Conservation (phyloP, 1,140 invertebrate genomes). For the Pissodes strobi region DNA sequence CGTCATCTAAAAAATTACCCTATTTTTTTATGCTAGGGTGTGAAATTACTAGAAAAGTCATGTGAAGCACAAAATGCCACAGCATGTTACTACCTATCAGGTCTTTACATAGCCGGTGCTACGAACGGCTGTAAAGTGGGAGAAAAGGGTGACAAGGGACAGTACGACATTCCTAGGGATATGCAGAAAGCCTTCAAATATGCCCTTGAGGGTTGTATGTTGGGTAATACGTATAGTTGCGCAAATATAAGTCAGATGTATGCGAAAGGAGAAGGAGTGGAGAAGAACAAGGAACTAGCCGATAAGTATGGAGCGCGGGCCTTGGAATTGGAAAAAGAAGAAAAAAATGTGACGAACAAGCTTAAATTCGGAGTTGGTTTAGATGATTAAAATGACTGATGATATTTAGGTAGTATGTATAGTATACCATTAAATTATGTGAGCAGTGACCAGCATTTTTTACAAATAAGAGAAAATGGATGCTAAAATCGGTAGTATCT, state of each 20-base stretch:
- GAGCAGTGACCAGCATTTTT: no score
- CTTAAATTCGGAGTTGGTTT: conserved; percentile 71
- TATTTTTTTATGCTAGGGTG: conserved; percentile 56
- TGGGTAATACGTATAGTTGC: conserved; percentile 82
- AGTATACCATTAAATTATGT: neutral
- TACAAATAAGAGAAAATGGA: no score
- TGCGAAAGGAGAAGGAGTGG: conserved; percentile 68
- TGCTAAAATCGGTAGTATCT: no score
- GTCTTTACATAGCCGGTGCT: conserved; percentile 75
- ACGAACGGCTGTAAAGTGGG: conserved; percentile 57
- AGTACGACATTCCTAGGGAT: conserved; percentile 70
- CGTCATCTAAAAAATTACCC: neutral
- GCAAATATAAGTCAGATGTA: conserved; percentile 87
- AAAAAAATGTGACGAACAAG: conserved; percentile 63
- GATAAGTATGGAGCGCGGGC: conserved; percentile 74
- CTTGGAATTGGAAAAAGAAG: conserved; percentile 68
- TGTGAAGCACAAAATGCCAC: conserved; percentile 71
- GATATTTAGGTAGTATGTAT: neutral
- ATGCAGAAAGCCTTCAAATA: conserved; percentile 76
- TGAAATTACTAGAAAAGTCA: conserved; percentile 70
- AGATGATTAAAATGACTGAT: neutral
- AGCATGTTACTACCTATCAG: conserved; percentile 72
- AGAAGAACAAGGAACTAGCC: conserved; percentile 71
- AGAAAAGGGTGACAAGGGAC: conserved; percentile 43
- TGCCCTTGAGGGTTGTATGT: conserved; percentile 76